Base-by-base conservation (phyloP, 2,888 invertebrate genomes). In the Leptothorax acervorum region DNA sequence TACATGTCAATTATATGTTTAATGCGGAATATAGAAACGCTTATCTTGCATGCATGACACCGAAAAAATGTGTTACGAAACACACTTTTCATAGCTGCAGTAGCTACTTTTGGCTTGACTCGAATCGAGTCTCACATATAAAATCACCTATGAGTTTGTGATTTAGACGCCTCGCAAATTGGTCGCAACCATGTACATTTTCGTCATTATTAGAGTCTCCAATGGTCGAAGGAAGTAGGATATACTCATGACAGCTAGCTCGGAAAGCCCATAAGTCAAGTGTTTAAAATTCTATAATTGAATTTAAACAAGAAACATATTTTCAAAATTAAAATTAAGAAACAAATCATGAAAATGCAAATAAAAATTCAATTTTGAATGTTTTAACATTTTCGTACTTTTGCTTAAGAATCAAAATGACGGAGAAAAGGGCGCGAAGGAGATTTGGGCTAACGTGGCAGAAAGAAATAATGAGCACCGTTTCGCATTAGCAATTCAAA, bases 401-500 rank as follows among this genome's bases (percentile, higher is more conserved):
- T 66, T 73, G 5, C 4, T 60, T 4, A 28, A 31, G 31, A 12
- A 51, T 48, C 2, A n/a, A 79, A 35, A n/a, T 55, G 55, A 39
- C 66, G 39, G 28, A 76, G 83, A 60, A 68, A 82, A 70, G 82
- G 68, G 55, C 2, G 42, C 31, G 45, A 62, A 39, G 88, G 85
- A 90, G 92, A 93, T 93, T 93, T 93, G 91, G 93, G 92, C 89
- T 93, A 93, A 90, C 51, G 73, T 70, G 83, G 75, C 71, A 84
- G 83, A 86, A 86, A 78, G 88, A 90, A 91, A 92, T 92, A 93
- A 91, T 79, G 88, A 93, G 91, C 91, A 91, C 86, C 89, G 89
- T 62, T 84, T 86, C 81, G 71, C 89, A 94, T 93, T 94, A 93
- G 92, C 93, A 93, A 94, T 94, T 93, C 93, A 92, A 94, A 93